Evolutionary conservation across 2,797 vertebrate genomes (phyloP).

Genomic region (Squalus acanthias): DNA sequence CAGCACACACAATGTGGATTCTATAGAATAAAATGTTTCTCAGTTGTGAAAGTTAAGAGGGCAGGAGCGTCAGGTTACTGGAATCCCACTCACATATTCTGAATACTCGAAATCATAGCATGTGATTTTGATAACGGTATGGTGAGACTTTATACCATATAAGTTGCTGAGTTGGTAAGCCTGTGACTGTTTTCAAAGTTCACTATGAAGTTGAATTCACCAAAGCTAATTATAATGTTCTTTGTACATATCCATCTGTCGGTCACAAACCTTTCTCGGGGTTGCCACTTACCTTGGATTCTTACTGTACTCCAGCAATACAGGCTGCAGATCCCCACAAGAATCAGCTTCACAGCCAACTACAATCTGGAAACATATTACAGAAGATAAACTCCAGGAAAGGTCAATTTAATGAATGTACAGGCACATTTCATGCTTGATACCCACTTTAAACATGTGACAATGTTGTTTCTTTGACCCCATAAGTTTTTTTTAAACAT

Average conservation of each 20-base stretch:
- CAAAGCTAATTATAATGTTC: background rate
- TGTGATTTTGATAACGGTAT: background rate
- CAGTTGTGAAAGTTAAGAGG: background rate
- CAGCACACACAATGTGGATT: background rate
- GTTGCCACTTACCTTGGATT: slow-evolving; percentile 76
- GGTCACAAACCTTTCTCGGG: background rate
- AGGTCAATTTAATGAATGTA: slow-evolving; percentile 10
- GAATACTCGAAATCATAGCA: background rate
- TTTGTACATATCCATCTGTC: background rate
- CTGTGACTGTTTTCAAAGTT: background rate
- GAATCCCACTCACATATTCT: background rate
- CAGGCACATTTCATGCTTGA: background rate
- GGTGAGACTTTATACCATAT: background rate
- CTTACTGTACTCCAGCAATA: slow-evolving; percentile 90
- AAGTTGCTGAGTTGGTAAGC: background rate
- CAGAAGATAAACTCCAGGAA: background rate
- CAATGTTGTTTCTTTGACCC: background rate
- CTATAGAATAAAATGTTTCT: background rate
- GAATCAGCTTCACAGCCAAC: slow-evolving; percentile 89
- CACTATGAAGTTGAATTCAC: background rate
- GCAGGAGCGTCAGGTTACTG: background rate
- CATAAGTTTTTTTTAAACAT: background rate
- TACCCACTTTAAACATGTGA: background rate
- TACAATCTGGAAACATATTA: slow-evolving; percentile 70
- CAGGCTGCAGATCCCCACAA: slow-evolving; percentile 88